These are phyloP conservation scores for Climacteris rufus DNA, from an alignment of 2,113 vertebrate genomes.

Conservation along the genomic window DNA sequence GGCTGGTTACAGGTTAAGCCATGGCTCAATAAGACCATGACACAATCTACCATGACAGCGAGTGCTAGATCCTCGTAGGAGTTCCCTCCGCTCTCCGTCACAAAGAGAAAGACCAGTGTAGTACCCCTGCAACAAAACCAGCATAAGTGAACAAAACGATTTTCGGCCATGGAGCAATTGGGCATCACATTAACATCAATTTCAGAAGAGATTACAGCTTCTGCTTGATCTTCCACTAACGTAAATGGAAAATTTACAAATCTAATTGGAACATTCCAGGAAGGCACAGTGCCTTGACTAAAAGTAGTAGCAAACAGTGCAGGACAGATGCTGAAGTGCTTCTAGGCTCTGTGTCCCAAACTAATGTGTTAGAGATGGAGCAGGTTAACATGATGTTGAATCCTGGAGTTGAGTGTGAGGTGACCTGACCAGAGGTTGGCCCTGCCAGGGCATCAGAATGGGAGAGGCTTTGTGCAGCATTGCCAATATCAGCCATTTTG, in stretches of 20 bases:
- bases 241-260: neutral
- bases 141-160: neutral
- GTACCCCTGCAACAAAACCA: neutral
- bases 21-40: neutral
- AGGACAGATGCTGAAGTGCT: neutral
- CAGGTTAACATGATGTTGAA: rapidly evolving
- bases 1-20: neutral
- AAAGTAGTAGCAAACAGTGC: neutral
- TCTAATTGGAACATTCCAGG: rapidly evolving
- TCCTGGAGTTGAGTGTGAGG: neutral
- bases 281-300: rapidly evolving
- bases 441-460: rapidly evolving
- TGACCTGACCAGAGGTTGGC: neutral
- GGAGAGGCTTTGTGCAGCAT: neutral
- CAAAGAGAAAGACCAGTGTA: neutral
- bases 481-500: neutral
- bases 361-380: neutral
- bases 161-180: neutral
- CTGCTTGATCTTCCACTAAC: neutral
- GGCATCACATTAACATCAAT: neutral
- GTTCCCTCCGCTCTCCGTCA: neutral
- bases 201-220: neutral
- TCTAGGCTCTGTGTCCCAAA: neutral
- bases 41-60: neutral
- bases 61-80: neutral